Evolutionary conservation across 2,113 vertebrate genomes (phyloP).

Genomic region (Erythrolamprus reginae): DNA sequence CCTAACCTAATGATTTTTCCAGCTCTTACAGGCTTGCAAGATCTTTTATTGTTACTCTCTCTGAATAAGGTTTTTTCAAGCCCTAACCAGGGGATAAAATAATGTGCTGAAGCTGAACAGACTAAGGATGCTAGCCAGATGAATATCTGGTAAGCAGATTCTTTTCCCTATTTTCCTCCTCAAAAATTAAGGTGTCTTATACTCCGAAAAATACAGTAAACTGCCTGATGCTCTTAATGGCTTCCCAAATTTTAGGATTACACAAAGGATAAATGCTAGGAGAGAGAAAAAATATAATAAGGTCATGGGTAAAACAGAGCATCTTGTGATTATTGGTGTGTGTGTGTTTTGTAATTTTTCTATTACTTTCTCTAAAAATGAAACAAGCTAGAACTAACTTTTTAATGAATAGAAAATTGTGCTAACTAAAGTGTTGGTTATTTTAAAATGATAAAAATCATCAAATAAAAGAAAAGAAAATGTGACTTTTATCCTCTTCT

Average conservation of each 20-base stretch:
- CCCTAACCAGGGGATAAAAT: no score
- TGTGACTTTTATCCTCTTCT: not conserved
- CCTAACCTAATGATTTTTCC: no score
- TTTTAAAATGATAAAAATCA: slow-evolving; percentile 24
- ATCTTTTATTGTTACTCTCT: no score
- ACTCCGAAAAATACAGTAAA: no score
- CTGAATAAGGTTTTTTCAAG: no score
- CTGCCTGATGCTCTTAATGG: not conserved
- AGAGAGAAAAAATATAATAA: not conserved
- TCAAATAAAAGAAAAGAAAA: slow-evolving; percentile 7
- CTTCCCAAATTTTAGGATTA: not conserved
- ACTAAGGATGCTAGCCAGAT: no score
- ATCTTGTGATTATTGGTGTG: not conserved
- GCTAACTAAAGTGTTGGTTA: not conserved
- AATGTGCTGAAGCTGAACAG: no score
- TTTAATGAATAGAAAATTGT: not conserved
- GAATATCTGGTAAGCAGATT: no score
- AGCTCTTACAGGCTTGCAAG: no score
- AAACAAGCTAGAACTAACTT: not conserved
- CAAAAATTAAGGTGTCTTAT: no score
- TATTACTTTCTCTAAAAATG: not conserved
- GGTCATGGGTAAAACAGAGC: not conserved
- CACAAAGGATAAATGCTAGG: not conserved
- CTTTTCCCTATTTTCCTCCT: no score
- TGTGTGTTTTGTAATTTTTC: not conserved